Evolutionary conservation across 2,113 vertebrate genomes (phyloP), one percentile per base, ranked within the genome.

Genomic region (Tretioscincus oriximinensis): DNA sequence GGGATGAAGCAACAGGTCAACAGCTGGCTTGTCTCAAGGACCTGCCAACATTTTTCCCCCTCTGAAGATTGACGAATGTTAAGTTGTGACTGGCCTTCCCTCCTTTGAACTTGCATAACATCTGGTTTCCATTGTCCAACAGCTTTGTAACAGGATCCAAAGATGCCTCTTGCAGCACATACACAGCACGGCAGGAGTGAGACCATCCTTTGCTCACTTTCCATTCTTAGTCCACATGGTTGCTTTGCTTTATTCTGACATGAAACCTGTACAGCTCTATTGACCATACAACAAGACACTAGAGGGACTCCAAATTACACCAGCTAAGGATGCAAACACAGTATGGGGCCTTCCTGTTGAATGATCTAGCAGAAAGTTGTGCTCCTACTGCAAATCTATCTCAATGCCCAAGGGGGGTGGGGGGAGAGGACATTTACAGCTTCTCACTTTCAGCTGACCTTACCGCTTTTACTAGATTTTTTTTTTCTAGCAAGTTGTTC

Each of bases 81-180:
- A 82, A 71, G 82, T 93, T 88, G 80, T 85, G 87, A 87, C 90
- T 92, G 90, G 77, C 88, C 91, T 92, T 90, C 83, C 90, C 88
- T 85, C 82, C 92, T 96, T 95, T 96, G 95, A 96, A 95, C 95
- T 95, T 91, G 74, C 78, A 71, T 41, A 88, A 95, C 94, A 95
- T 96, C 94, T 96, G 95, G 91, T 95, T 96, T 94, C 90, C 90
- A 95, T 96, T 94, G 91, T 67, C 81, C 11, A 82, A 79, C 82
- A 89, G 85, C 78, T 78, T 85, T 92, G 93, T 90, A 88, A 85
- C 90, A 87, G 89, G 91, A 94, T 87, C 93, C 92, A 91, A 87
- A 92, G 88, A 93, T 93, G 90, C 91, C 84, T 91, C 75, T 67
- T 81, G 90, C 93, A 84, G 86, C 71, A 88, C 84, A 91, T 88